Conservation (phyloP, 2,888 invertebrate genomes). For the Phengaris arion region DNA sequence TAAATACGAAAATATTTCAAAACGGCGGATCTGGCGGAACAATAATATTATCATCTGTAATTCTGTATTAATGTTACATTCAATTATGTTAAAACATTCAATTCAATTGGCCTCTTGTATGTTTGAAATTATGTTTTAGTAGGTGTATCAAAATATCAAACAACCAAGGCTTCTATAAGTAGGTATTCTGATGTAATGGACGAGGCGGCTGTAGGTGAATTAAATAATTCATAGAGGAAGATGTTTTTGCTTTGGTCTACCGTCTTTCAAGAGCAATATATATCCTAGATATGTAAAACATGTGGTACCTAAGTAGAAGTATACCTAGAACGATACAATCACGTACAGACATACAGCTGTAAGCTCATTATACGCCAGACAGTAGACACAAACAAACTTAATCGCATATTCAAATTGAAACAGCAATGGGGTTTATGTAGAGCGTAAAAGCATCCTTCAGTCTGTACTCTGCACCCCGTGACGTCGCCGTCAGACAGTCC, state of each 20-base stretch:
- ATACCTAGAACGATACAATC: too few relatives aligned
- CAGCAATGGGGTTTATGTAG: not conserved
- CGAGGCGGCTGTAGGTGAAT: not conserved
- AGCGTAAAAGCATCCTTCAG: not conserved
- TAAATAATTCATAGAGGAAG: not conserved
- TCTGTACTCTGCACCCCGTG: not conserved
- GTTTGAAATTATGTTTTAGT: not conserved
- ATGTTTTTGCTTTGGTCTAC: not conserved
- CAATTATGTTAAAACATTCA: not conserved
- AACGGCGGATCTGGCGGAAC: not conserved
- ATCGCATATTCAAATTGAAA: constrained; percentile 16
- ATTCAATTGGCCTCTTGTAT: not conserved
- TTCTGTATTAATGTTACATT: too few relatives aligned
- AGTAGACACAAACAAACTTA: constrained; percentile 8
- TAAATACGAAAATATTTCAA: not conserved
- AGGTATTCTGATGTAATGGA: too few relatives aligned
- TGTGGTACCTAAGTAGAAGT: too few relatives aligned
- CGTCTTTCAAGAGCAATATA: too few relatives aligned
- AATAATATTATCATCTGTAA: too few relatives aligned
- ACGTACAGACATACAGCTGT: too few relatives aligned
- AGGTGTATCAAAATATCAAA: not conserved
- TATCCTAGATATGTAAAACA: too few relatives aligned
- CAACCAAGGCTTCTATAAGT: not conserved
- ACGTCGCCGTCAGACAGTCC: not conserved
- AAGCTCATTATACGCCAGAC: constrained; percentile 11